phyloP scores from a whole-genome alignment of 1,140 invertebrate genomes.

The Berghia stephanieae region DNA sequence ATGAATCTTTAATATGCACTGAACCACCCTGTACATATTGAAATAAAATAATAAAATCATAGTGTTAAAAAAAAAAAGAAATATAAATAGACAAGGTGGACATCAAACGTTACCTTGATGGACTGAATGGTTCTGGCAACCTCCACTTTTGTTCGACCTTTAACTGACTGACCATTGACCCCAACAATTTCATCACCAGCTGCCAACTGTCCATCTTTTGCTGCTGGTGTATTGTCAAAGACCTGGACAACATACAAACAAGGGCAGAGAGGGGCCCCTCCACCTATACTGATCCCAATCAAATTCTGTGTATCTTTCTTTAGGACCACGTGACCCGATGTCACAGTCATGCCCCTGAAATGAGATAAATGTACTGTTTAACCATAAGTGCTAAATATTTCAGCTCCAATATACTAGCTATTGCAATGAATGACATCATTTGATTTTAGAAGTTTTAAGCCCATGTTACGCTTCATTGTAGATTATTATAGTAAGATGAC shows the following conservation, averaged over 20 bases:
- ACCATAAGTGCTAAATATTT: too few relatives aligned
- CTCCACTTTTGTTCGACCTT: constrained; percentile 97
- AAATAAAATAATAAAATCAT: constrained; percentile 13
- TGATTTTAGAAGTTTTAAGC: too few relatives aligned
- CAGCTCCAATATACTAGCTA: too few relatives aligned
- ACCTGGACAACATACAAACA: constrained; percentile 98
- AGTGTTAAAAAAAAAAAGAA: background rate
- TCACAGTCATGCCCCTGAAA: constrained; percentile 93
- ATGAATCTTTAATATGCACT: too few relatives aligned
- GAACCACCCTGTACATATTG: too few relatives aligned
- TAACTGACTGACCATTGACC: constrained; percentile 90
- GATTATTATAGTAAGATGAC: too few relatives aligned
- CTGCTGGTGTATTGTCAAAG: constrained; percentile 96
- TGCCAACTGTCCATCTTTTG: constrained; percentile 67
- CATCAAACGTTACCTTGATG: constrained; percentile 73
- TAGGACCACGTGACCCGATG: constrained; percentile 90
- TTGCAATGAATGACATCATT: too few relatives aligned
- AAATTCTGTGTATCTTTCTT: constrained; percentile 94
- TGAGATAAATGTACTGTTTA: too few relatives aligned
- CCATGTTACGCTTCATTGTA: too few relatives aligned
- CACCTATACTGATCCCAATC: constrained; percentile 96
- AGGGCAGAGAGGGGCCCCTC: constrained; percentile 92
- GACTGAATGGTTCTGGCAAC: constrained; percentile 98
- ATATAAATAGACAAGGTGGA: background rate
- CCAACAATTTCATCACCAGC: constrained; percentile 96